Base-by-base conservation (phyloP, 2,797 vertebrate genomes). In the Alcedo quadribrachys region DNA sequence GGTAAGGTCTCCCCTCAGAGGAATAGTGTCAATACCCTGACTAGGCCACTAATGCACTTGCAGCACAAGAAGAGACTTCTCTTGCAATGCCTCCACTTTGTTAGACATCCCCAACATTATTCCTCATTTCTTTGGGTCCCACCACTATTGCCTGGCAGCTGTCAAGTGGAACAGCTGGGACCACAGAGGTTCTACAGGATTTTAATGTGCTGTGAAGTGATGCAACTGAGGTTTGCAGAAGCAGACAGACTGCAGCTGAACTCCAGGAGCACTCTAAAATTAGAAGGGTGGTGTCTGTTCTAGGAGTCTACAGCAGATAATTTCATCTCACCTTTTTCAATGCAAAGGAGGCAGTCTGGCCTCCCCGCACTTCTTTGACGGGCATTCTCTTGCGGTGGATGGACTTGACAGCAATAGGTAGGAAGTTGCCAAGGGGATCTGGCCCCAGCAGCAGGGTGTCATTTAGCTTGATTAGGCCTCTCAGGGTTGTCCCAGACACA, bases 341-440 rank as follows among this genome's bases (percentile, higher is more conserved):
- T 24, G 99, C 98, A 48, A 99, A 99, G 21, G 99, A 99, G 37
- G 99, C 99, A 0, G 99, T 99, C 98, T 99, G 99, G 43, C 99
- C 99, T 10, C 99, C 99, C 33, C 99, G 97, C 35, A 99, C 99
- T 96, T 99, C 99, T 96, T 99, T 99, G 71, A 99, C 99, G 0
- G 99, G 99, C 99, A 99, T 99, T 87, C 99, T 98, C 95, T 99
- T 99, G 78, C 99, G 98, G 94, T 99, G 99, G 96, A 99, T 99
- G 30, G 99, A 99, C 95, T 99, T 99, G 84, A 99, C 99, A 8
- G 99, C 99, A 28, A 99, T 99, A 75, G 99, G 89, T 50, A 99
- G 98, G 97, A 99, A 99, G 97, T 98, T 99, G 57, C 99, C 99
- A 75, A 99, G 96, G 15, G 99, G 99, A 92, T 99, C 99, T 1